Evolutionary conservation across 2,888 invertebrate species (phyloP).

Genomic region (Pollenia labialis): DNA sequence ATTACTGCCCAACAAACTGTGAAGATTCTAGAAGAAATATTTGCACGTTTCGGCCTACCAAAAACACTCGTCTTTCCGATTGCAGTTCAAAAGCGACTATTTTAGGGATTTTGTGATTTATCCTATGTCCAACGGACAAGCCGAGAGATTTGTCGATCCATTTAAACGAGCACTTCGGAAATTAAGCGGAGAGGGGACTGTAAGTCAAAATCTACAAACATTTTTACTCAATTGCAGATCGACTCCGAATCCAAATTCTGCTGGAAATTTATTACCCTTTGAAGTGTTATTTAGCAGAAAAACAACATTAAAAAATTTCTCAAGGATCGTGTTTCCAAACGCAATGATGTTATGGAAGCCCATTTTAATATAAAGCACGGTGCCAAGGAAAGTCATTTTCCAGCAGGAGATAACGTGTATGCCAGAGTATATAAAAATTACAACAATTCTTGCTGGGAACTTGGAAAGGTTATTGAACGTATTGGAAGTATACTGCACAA

Average conservation of each 20-base stretch:
- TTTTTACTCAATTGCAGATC: no score
- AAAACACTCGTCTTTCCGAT: no score
- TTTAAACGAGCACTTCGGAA: no score
- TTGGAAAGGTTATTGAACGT: slow-evolving; percentile 52
- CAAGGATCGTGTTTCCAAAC: not conserved
- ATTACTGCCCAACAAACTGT: slow-evolving; percentile 66
- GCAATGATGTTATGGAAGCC: not conserved
- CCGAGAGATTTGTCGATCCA: no score
- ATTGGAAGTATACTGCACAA: slow-evolving; percentile 64
- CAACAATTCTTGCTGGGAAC: slow-evolving; percentile 47
- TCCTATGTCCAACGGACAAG: not conserved
- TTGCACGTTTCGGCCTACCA: no score
- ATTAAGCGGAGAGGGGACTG: no score
- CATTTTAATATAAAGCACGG: slow-evolving; percentile 43
- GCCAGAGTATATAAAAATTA: slow-evolving; percentile 44
- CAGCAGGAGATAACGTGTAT: slow-evolving; percentile 47
- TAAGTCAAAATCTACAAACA: no score
- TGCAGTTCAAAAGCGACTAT: no score
- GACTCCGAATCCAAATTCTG: no score
- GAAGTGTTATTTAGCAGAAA: no score
- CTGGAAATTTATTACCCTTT: no score
- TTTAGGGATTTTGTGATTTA: slow-evolving; percentile 9
- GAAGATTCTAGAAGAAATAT: slow-evolving; percentile 40
- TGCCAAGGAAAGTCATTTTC: slow-evolving; percentile 37
- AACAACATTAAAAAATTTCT: no score